A percentile compares a stretch with the other conserved stretches of the same genome.
Evolutionary conservation across 2,888 invertebrate genomes (phyloP).

Genomic region (Trichopoda pennipes): DNA sequence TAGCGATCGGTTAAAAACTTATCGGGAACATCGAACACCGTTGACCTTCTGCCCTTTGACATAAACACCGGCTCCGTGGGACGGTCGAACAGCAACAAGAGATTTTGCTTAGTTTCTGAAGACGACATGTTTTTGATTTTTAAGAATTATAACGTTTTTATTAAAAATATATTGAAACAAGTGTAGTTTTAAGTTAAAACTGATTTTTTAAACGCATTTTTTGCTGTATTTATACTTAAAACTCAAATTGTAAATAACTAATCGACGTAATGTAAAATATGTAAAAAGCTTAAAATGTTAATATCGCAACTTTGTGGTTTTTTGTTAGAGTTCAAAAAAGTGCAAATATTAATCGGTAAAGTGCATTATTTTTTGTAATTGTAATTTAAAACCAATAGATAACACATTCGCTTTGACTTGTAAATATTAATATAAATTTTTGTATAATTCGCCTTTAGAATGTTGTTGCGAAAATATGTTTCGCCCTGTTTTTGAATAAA

Average conservation of each 20-base stretch:
- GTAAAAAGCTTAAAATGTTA: not conserved
- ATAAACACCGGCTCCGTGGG: slow-evolving; percentile 89
- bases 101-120: slow-evolving; percentile 56
- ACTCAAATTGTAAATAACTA: not conserved
- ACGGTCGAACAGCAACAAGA: slow-evolving; percentile 87
- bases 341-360: slow-evolving; percentile 39
- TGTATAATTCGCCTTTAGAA: not conserved
- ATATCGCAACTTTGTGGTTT: slow-evolving; percentile 60
- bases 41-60: slow-evolving; percentile 85
- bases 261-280: slow-evolving; percentile 15
- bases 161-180: slow-evolving; percentile 7
- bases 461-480: not conserved
- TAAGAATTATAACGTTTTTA: not conserved
- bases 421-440: not conserved
- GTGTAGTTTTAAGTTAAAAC: slow-evolving; percentile 28
- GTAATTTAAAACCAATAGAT: not conserved
- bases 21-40: slow-evolving; percentile 85
- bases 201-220: slow-evolving; percentile 29
- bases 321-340: slow-evolving; percentile 17
- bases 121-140: slow-evolving; percentile 31
- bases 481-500: too few relatives aligned
- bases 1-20: slow-evolving; percentile 84
- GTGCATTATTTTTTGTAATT: slow-evolving; percentile 20
- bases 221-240: slow-evolving; percentile 50
- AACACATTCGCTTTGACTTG: not conserved